Conservation (phyloP, 2,797 vertebrate species). For the Perodicticus potto region DNA sequence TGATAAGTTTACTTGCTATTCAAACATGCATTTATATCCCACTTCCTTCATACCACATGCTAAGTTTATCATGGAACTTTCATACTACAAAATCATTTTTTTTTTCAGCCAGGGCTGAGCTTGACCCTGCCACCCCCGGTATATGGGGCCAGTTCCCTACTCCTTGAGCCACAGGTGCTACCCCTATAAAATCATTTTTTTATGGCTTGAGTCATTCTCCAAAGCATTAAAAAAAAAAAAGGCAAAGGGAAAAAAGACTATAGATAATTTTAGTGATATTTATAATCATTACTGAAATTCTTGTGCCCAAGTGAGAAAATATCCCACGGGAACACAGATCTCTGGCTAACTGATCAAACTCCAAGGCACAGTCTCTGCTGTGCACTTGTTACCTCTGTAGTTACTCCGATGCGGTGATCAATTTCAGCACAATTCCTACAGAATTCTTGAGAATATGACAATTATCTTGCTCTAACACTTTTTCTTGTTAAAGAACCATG, state of each 20-base stretch:
- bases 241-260: not conserved
- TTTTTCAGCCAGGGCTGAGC: too few relatives aligned
- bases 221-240: not conserved
- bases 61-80: not conserved
- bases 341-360: not conserved
- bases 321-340: not conserved
- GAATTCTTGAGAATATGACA: conserved; percentile 51
- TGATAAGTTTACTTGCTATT: not conserved
- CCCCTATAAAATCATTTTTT: not conserved
- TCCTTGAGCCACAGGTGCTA: too few relatives aligned
- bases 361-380: not conserved
- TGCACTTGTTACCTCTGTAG: not conserved
- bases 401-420: conserved; percentile 6
- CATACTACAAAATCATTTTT: not conserved
- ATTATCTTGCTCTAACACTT: not conserved
- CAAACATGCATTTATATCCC: not conserved
- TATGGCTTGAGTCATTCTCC: conserved; percentile 4
- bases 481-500: not conserved
- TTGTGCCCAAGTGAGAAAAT: not conserved
- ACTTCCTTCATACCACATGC: not conserved
- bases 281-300: conserved; percentile 13
- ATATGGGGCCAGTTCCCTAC: too few relatives aligned
- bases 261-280: not conserved
- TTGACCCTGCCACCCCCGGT: too few relatives aligned
- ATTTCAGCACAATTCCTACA: conserved; percentile 37